A percentile compares a stretch with the other conserved stretches of the same genome.
These are phyloP conservation scores for Cliona cf. orientalis DNA, from an alignment of 37 sponge, comb jelly and placozoan genomes.

Conservation along the genomic window DNA sequence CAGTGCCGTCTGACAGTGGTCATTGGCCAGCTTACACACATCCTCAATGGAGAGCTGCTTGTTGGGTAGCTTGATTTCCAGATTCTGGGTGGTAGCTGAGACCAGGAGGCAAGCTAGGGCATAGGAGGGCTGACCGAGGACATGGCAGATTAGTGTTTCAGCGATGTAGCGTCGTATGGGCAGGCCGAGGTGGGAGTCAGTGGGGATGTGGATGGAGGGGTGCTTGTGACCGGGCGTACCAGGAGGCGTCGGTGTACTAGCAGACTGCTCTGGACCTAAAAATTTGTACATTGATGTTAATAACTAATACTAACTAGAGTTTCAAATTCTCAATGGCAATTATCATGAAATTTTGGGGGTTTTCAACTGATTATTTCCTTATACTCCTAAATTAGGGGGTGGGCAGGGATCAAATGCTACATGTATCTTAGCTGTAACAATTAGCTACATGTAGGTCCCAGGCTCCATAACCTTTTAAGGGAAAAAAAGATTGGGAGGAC, in stretches of 20 bases:
- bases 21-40: conserved; percentile 76
- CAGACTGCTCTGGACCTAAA: not conserved
- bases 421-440: no score
- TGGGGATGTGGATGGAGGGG: conserved; percentile 51
- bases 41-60: conserved; percentile 56
- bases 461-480: no score
- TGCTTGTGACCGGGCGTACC: conserved; percentile 45
- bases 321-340: no score
- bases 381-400: no score
- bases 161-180: conserved; percentile 81
- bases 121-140: conserved; percentile 81
- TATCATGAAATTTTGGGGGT: not conserved
- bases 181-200: conserved; percentile 56
- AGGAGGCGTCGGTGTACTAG: conserved; percentile 61
- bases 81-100: conserved; percentile 55
- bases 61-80: conserved; percentile 45
- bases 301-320: no score
- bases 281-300: no score
- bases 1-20: conserved; percentile 57
- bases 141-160: conserved; percentile 72
- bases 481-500: no score
- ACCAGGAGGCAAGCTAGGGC: conserved; percentile 71
- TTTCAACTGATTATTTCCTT: not conserved
- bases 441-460: no score
- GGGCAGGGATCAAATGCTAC: no score